A percentile compares a stretch with the other conserved stretches of the same genome.
Evolutionary conservation across 2,888 invertebrate species (phyloP).

Genomic region (Drosophila sordidapex): DNA sequence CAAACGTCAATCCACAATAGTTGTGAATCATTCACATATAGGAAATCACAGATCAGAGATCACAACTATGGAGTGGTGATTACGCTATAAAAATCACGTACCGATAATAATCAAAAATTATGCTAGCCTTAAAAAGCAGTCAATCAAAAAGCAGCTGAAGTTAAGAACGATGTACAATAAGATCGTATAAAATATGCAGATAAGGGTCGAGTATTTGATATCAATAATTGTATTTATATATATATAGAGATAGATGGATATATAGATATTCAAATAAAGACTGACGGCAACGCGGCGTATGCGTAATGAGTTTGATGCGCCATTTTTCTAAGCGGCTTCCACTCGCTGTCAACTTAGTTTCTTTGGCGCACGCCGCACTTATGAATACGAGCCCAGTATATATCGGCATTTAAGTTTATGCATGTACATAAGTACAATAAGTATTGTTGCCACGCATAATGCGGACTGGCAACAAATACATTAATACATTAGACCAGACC

Average conservation of each 20-base stretch:
- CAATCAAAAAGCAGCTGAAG: conserved; percentile 3
- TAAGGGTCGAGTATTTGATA: conserved; percentile 21
- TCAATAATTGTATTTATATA: conserved; percentile 6
- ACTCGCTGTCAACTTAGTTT: conserved; percentile 23
- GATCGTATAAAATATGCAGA: conserved; percentile 15
- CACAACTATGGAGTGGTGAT: conserved; percentile 49
- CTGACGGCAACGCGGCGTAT: conserved; percentile 17
- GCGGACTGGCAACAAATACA: conserved; percentile 37
- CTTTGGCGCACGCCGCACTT: conserved; percentile 30
- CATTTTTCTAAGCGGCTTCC: conserved; percentile 28
- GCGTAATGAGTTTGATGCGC: conserved; percentile 34
- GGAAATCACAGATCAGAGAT: conserved; percentile 54
- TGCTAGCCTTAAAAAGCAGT: conserved; percentile 62
- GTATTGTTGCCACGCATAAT: conserved; percentile 73
- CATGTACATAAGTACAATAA: conserved; percentile 42
- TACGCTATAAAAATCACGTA: conserved; percentile 60
- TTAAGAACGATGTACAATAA: conserved; percentile 1
- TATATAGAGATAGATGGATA: conserved; percentile 12
- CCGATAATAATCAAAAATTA: conserved; percentile 64
- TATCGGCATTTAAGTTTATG: neutral
- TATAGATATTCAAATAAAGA: neutral
- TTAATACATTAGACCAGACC: conserved; percentile 36
- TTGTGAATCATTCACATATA: conserved; percentile 56
- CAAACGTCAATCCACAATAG: conserved; percentile 23
- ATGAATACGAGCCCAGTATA: conserved; percentile 22